phyloP scores from a whole-genome alignment of 2,888 invertebrate genomes.

The Drosophila tanythrix region DNA sequence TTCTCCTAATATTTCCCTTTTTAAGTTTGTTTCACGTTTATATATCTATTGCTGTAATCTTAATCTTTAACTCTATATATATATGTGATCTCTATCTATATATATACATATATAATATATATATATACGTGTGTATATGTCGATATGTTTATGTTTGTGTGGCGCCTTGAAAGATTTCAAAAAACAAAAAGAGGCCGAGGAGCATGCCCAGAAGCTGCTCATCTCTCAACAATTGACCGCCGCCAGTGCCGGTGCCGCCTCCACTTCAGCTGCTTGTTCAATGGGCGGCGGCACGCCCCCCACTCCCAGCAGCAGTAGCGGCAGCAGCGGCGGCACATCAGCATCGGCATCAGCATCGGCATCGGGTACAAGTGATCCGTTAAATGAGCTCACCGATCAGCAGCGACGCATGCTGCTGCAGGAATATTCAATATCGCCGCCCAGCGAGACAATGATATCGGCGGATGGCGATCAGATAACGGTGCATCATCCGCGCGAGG shows the following conservation, averaged over 20 bases:
- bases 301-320: slow-evolving; percentile 30
- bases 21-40: slow-evolving; percentile 12
- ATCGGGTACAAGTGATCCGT: slow-evolving; percentile 49
- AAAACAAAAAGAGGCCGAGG: slow-evolving; percentile 84
- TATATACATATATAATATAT: background rate
- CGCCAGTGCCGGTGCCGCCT: slow-evolving; percentile 47
- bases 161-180: slow-evolving; percentile 71
- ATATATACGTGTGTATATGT: slow-evolving; percentile 19
- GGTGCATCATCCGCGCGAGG: slow-evolving; percentile 89
- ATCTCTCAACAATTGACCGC: slow-evolving; percentile 81
- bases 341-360: slow-evolving; percentile 21
- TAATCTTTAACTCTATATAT: slow-evolving; percentile 20
- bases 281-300: slow-evolving; percentile 31
- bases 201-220: slow-evolving; percentile 82
- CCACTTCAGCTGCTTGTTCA: slow-evolving; percentile 34
- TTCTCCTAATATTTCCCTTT: slow-evolving; percentile 3
- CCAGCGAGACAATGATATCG: slow-evolving; percentile 83
- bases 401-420: slow-evolving; percentile 80
- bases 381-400: slow-evolving; percentile 81
- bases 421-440: slow-evolving; percentile 80
- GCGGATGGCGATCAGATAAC: slow-evolving; percentile 84
- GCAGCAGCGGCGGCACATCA: slow-evolving; percentile 23
- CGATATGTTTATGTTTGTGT: slow-evolving; percentile 27
- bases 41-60: background rate
- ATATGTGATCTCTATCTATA: slow-evolving; percentile 1